Base-by-base conservation (phyloP, 2,797 vertebrate species). In the Triplophysa bombifrons region DNA sequence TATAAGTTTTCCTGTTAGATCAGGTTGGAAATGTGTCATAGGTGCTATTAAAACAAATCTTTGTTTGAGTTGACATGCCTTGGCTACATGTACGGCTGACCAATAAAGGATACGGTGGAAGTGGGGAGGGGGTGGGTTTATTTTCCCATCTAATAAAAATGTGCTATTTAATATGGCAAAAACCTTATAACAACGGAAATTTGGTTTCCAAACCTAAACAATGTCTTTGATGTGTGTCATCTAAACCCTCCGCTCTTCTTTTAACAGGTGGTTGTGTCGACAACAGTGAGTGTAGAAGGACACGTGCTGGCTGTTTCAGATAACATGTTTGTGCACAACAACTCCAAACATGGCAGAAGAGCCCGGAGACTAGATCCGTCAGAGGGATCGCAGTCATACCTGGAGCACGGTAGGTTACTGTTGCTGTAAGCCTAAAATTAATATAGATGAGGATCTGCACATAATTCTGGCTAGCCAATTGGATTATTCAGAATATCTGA, bases 281-380 rank as follows among this genome's bases (percentile, higher is more conserved):
- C 97, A 48, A 99, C 98, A 25, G 96, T 98, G 91, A 99, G 96
- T 11, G 98, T 99, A 83, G 98, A 99, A 82, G 98, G 98, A 87
- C 98, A 99, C 16, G 97, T 99, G 87, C 91, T 99, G 88, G 95
- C 98, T 19, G 97, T 99, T 85, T 99, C 98, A 13, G 98, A 99
- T 91, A 99, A 98, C 90, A 99, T 99, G 97, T 99, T 99, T 76
- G 97, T 99, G 86, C 97, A 99, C 91, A 99, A 99, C 93, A 99
- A 99, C 90, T 99, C 98, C 85, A 99, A 99, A 92, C 98, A 99
- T 0, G 98, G 98, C 89, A 96, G 98, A 88, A 94, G 97, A 91
- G 97, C 97, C 90, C 95, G 97, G 88, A 95, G 96, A 89, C 95
- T 98, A 7, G 98, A 99, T 92, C 95, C 97, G 76, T 96, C 95